phyloP scores from a whole-genome alignment of 1,140 invertebrate genomes.

The Plectus sambesii region DNA sequence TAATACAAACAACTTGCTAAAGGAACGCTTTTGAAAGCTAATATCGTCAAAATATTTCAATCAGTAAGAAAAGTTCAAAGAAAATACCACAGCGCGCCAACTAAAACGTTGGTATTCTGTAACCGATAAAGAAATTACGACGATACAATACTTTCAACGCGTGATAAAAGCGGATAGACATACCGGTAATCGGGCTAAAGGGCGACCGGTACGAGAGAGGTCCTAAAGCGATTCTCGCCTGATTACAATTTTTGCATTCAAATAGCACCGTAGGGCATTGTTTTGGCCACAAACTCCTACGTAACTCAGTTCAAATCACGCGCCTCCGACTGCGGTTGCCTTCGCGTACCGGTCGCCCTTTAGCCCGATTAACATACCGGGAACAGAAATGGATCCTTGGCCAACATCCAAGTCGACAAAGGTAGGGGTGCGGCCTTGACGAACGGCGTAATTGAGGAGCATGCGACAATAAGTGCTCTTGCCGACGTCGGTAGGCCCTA shows the following conservation, averaged over 20 bases:
- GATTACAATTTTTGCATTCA: too few species aligned
- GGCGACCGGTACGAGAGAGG: too few species aligned
- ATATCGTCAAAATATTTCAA: too few species aligned
- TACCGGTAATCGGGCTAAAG: too few species aligned
- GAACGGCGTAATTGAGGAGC: conserved; percentile 81
- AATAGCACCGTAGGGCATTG: too few species aligned
- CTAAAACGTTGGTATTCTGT: neutral
- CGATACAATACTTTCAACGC: neutral
- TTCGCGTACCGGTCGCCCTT: too few species aligned
- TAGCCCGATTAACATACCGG: too few species aligned
- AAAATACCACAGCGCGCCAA: neutral
- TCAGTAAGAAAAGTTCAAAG: neutral
- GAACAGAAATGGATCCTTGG: conserved; percentile 53
- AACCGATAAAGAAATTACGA: neutral
- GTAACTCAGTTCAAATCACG: too few species aligned
- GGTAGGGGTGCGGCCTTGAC: conserved; percentile 66
- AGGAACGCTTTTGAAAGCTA: neutral
- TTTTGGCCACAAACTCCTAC: too few species aligned
- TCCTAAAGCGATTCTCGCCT: too few species aligned
- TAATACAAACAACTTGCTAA: neutral
- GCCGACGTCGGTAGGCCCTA: conserved; percentile 87
- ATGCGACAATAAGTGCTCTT: conserved; percentile 83
- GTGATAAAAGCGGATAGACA: neutral
- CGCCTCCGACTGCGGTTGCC: too few species aligned
- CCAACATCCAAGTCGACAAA: conserved; percentile 93